These are phyloP conservation scores for Chiroxiphia lanceolata DNA, from an alignment of 2,797 vertebrate species.

Conservation along the genomic window DNA sequence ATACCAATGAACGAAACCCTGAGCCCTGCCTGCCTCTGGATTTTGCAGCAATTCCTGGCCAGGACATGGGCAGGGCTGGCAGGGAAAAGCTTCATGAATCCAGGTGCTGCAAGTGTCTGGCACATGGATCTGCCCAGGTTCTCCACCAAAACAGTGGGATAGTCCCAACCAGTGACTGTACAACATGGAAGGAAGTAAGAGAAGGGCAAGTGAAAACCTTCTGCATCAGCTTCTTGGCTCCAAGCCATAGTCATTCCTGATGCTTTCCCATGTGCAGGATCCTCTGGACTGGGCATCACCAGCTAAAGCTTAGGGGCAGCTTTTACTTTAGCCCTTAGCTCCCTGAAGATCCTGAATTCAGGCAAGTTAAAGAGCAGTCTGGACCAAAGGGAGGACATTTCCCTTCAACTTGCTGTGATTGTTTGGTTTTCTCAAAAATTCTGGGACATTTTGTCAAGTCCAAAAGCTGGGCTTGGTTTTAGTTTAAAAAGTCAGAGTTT, in stretches of 20 bases:
- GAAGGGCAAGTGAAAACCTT: background rate
- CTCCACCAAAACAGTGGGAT: accelerated
- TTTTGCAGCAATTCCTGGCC: accelerated
- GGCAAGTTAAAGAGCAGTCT: background rate
- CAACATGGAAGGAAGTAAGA: accelerated
- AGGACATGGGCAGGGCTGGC: background rate
- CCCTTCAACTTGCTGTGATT: background rate
- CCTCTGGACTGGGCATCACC: background rate
- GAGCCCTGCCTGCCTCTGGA: background rate
- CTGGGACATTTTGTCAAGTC: background rate
- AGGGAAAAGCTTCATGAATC: accelerated
- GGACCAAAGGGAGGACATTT: background rate
- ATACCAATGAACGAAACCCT: accelerated
- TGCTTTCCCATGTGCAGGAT: background rate
- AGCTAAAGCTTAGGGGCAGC: background rate
- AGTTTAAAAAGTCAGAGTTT: background rate
- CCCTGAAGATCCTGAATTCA: background rate
- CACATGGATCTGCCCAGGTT: background rate
- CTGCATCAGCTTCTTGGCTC: background rate
- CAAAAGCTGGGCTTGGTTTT: background rate
- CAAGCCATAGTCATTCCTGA: background rate
- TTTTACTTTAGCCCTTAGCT: background rate
- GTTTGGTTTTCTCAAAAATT: background rate
- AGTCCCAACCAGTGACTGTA: accelerated
- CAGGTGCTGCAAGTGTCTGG: background rate